A percentile compares a stretch with the other conserved stretches of the same genome.
Conservation (phyloP, 2,113 vertebrate species). For the Galbula dea region DNA sequence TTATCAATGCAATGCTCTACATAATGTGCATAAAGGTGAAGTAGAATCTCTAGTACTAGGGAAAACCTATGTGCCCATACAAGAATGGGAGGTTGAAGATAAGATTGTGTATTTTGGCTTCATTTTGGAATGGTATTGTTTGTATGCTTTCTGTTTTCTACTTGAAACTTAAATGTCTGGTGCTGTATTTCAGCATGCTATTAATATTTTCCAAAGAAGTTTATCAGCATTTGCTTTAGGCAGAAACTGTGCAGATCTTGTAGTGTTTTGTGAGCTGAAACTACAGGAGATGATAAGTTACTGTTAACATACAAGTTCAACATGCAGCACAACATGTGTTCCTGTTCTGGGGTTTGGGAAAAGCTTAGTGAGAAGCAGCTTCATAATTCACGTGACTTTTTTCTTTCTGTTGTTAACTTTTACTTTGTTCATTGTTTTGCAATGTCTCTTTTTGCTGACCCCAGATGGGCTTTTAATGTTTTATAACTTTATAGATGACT, state of each 20-base stretch:
- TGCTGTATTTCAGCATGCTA: not conserved
- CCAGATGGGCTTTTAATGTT: not conserved
- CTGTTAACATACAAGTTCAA: not conserved
- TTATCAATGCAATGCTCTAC: not conserved
- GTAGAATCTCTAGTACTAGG: not conserved
- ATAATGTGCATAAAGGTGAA: not conserved
- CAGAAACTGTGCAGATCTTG: not conserved
- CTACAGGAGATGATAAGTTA: not conserved
- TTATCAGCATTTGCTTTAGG: not conserved
- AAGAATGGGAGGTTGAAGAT: not conserved
- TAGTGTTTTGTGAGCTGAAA: not conserved
- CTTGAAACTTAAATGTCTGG: not conserved
- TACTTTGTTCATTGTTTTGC: not conserved
- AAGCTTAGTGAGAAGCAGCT: not conserved
- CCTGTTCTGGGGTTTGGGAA: not conserved
- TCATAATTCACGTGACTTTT: not conserved
- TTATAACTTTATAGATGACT: not conserved
- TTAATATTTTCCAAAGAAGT: not conserved
- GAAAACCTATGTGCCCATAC: rapidly evolving
- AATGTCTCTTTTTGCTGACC: not conserved
- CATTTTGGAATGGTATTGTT: not conserved
- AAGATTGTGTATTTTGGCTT: not conserved
- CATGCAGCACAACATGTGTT: not conserved
- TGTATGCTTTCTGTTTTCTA: not conserved
- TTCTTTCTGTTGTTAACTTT: not conserved